Percentiles rank a stretch among this genome's conserved stretches.
These are phyloP conservation scores for Hypotaenidia philippensis DNA, from an alignment of 2,797 vertebrate species.

Conservation along the genomic window DNA sequence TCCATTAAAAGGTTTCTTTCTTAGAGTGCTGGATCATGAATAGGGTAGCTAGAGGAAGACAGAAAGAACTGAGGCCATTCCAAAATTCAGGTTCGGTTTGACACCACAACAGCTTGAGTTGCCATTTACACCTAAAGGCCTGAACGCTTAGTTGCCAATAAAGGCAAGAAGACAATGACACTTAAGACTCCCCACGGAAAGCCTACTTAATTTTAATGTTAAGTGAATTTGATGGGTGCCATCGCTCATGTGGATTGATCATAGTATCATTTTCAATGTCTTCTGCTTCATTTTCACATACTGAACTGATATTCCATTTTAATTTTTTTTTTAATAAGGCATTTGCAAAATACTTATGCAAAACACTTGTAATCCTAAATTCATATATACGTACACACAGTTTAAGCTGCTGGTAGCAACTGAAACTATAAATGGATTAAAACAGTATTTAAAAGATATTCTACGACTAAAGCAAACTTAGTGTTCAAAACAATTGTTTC, in stretches of 20 bases:
- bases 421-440: background rate
- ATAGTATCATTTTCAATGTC: background rate
- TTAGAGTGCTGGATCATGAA: background rate
- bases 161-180: background rate
- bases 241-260: background rate
- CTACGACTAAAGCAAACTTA: background rate
- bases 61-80: background rate
- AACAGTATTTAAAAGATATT: background rate
- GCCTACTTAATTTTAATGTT: background rate
- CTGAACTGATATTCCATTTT: background rate
- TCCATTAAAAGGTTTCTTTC: background rate
- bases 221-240: background rate
- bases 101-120: background rate
- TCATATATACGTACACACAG: background rate
- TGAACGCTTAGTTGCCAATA: background rate
- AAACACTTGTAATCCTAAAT: background rate
- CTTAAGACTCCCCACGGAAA: background rate
- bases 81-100: background rate
- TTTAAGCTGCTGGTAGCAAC: background rate
- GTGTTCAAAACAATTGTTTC: background rate
- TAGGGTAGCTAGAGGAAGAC: background rate
- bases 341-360: background rate
- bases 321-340: background rate
- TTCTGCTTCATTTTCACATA: background rate
- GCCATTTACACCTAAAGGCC: background rate